Conservation (phyloP, 2,113 vertebrate species). For the Archocentrus centrarchus region DNA sequence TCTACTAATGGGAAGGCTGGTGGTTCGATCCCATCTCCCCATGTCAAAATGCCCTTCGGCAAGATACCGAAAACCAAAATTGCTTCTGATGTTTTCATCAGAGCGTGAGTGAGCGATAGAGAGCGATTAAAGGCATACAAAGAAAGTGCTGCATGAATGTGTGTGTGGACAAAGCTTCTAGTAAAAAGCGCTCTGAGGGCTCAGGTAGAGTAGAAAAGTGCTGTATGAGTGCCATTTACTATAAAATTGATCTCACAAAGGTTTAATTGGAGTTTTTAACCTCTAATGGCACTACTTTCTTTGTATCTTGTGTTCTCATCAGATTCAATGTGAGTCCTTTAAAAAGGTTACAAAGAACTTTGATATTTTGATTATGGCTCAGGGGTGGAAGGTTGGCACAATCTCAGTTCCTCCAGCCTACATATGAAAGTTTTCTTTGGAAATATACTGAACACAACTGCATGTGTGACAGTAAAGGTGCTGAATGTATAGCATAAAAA, state of each 20-base stretch:
- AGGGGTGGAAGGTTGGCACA: neutral
- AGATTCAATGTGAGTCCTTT: neutral
- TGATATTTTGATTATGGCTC: neutral
- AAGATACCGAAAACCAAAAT: neutral
- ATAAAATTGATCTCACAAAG: no score
- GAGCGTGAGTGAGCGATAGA: neutral
- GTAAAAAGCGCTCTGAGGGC: neutral
- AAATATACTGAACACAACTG: neutral
- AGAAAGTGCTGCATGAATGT: neutral
- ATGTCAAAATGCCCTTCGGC: neutral
- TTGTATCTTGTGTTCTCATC: neutral
- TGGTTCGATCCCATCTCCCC: neutral
- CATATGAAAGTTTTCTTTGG: neutral
- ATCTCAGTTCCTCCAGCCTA: neutral
- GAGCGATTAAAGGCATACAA: neutral
- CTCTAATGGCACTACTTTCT: neutral
- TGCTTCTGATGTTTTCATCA: neutral
- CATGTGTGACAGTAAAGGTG: neutral
- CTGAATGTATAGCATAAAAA: slow-evolving; percentile 1
- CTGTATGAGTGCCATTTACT: no score
- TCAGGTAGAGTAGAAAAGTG: neutral
- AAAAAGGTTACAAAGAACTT: slow-evolving; percentile 1
- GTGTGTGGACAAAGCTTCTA: neutral
- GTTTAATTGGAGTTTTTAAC: no score
- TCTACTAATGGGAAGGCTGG: neutral